Percentiles rank a stretch among this genome's conserved stretches.
phyloP scores from a whole-genome alignment of 2,797 vertebrate genomes.

The Chaetodon trifasciatus region DNA sequence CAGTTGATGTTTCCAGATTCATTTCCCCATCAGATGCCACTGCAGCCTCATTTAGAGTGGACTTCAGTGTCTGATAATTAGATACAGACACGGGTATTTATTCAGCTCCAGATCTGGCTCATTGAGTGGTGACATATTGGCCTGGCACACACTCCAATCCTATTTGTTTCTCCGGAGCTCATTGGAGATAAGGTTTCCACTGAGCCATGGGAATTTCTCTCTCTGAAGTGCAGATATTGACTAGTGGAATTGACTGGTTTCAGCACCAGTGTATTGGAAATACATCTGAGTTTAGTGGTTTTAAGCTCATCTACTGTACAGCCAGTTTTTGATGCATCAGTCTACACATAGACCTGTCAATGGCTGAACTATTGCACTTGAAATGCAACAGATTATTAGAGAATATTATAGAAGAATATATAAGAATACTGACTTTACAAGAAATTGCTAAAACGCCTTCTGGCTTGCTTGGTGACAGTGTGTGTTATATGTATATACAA shows the following conservation, averaged over 20 bases:
- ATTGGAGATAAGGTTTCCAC: slow-evolving; percentile 37
- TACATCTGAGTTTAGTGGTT: background rate
- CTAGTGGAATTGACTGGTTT: slow-evolving; percentile 12
- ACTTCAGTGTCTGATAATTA: slow-evolving; percentile 61
- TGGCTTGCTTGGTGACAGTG: no score
- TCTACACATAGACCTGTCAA: background rate
- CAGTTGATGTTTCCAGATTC: slow-evolving; percentile 53
- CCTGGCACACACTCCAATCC: slow-evolving; percentile 37
- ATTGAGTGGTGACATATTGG: slow-evolving; percentile 57
- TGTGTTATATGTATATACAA: no score
- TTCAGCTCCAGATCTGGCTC: slow-evolving; percentile 56
- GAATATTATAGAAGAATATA: no score
- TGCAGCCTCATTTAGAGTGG: slow-evolving; percentile 42
- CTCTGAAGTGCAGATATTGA: slow-evolving; percentile 25
- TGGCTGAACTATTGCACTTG: background rate
- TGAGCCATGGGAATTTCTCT: slow-evolving; percentile 25
- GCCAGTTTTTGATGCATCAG: background rate
- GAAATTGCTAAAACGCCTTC: no score
- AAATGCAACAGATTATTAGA: no score
- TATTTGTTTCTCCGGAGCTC: slow-evolving; percentile 49
- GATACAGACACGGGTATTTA: slow-evolving; percentile 55
- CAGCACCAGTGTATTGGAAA: slow-evolving; percentile 1
- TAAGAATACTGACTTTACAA: no score
- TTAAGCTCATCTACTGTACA: background rate
- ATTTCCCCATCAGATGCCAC: slow-evolving; percentile 53